A percentile compares a stretch with the other conserved stretches of the same genome.
Evolutionary conservation across 2,888 invertebrate species (phyloP).

Genomic region (Merodon equestris): DNA sequence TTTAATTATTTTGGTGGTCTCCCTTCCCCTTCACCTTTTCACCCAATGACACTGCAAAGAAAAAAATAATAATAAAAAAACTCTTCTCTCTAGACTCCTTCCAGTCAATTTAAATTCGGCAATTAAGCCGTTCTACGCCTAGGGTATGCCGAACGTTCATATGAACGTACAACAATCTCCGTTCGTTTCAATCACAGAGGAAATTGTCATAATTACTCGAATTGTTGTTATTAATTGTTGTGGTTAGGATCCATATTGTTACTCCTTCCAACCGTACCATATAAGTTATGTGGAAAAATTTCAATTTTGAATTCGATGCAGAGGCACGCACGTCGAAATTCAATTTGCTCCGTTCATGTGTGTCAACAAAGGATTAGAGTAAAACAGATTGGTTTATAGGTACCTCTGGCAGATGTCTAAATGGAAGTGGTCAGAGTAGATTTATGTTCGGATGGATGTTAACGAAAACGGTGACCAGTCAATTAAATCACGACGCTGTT

Average conservation of each 20-base stretch:
- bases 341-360: slow-evolving; percentile 43
- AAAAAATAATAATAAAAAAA: too few relatives aligned
- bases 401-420: too few relatives aligned
- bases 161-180: neutral
- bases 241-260: slow-evolving; percentile 48
- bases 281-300: slow-evolving; percentile 50
- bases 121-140: slow-evolving; percentile 15
- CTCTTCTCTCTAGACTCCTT: slow-evolving; percentile 19
- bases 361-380: slow-evolving; percentile 54
- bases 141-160: neutral
- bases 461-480: slow-evolving; percentile 47
- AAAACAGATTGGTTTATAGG: neutral
- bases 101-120: slow-evolving; percentile 63
- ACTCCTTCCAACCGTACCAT: slow-evolving; percentile 31
- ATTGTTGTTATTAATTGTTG: slow-evolving; percentile 60
- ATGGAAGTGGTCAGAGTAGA: slow-evolving; percentile 4
- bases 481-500: slow-evolving; percentile 33
- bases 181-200: neutral
- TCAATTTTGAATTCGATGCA: slow-evolving; percentile 56
- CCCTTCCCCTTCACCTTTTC: too few relatives aligned
- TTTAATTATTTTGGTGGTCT: slow-evolving; percentile 62
- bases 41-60: too few relatives aligned
- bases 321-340: slow-evolving; percentile 58
- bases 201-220: slow-evolving; percentile 63
- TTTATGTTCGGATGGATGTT: slow-evolving; percentile 5